Conservation (phyloP, 2,113 vertebrate genomes). For the Carassius carassius region DNA sequence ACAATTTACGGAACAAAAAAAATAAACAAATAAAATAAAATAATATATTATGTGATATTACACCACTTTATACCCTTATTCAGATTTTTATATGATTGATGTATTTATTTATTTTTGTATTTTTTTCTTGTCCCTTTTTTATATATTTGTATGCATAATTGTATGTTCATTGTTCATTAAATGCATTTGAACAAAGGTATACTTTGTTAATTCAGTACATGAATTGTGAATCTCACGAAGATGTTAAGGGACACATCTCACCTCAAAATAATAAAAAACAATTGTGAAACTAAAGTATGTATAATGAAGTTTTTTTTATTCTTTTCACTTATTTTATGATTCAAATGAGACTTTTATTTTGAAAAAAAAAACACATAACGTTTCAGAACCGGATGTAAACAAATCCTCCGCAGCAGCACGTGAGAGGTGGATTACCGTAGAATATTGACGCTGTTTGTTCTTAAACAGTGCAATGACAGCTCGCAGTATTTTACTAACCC, state of each 20-base stretch:
- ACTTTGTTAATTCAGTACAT: neutral
- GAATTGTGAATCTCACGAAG: neutral
- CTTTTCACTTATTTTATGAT: neutral
- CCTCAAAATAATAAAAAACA: neutral
- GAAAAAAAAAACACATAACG: neutral
- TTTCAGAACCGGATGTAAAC: conserved; percentile 13
- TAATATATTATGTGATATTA: no score
- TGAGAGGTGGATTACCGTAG: neutral
- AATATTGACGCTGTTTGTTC: neutral
- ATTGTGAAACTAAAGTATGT: neutral
- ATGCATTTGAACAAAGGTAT: neutral
- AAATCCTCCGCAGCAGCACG: neutral
- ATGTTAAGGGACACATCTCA: neutral
- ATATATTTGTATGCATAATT: neutral
- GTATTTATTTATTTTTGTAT: neutral
- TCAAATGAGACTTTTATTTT: conserved; percentile 13
- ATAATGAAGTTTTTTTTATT: neutral
- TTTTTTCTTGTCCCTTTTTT: neutral
- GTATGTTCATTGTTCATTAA: neutral
- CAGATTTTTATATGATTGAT: no score
- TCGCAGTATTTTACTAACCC: neutral
- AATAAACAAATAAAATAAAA: no score
- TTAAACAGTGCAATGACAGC: conserved; percentile 30
- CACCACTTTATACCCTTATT: no score
- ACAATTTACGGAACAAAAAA: no score